phyloP scores from a whole-genome alignment of 1,140 invertebrate species.

The Streblospio benedicti region DNA sequence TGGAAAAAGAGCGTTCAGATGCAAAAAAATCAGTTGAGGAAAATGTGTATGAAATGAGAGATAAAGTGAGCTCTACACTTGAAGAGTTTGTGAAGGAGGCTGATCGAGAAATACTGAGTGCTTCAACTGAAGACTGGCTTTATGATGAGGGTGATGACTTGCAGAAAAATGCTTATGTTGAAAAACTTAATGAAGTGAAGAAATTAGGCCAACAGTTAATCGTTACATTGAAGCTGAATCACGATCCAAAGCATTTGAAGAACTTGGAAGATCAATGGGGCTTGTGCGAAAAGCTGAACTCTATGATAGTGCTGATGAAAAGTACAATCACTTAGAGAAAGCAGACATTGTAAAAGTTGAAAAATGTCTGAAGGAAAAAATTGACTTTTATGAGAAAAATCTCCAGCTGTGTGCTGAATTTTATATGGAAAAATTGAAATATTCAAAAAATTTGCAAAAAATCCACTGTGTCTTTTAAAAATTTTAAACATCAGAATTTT shows the following conservation, averaged over 20 bases:
- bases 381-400: constrained; percentile 65
- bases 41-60: constrained; percentile 91
- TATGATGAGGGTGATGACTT: constrained; percentile 85
- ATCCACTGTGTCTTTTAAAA: too few relatives aligned
- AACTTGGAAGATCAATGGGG: constrained; percentile 63
- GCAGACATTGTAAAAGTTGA: constrained; percentile 67
- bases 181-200: constrained; percentile 58
- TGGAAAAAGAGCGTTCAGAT: constrained; percentile 89
- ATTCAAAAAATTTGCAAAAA: too few relatives aligned
- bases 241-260: constrained; percentile 65
- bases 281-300: constrained; percentile 66
- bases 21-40: constrained; percentile 95
- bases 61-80: constrained; percentile 67
- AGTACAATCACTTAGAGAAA: constrained; percentile 72
- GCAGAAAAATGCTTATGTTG: constrained; percentile 68
- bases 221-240: constrained; percentile 69
- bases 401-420: too few relatives aligned
- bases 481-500: too few relatives aligned
- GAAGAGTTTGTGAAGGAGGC: constrained; percentile 66
- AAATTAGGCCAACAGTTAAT: constrained; percentile 68
- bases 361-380: constrained; percentile 50
- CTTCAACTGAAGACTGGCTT: constrained; percentile 93
- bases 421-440: too few relatives aligned
- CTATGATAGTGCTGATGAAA: constrained; percentile 57
- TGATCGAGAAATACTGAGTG: too few relatives aligned